Base-by-base conservation (phyloP, 2,113 vertebrate genomes). In the Phasianus colchicus region DNA sequence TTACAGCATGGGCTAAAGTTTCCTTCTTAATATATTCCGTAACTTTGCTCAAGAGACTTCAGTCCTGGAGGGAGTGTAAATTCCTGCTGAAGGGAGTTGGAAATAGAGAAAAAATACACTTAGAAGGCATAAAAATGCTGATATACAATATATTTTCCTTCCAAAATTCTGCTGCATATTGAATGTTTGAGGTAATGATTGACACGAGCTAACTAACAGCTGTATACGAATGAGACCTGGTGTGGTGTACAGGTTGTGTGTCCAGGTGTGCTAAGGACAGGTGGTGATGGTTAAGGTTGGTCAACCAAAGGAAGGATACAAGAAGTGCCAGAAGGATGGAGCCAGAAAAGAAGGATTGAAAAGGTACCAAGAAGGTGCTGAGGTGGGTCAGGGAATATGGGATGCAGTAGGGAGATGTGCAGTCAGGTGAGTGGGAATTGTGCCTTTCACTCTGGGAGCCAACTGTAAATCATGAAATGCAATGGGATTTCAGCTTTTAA, bases 1-100 rank as follows among this genome's bases (percentile, higher is more conserved):
- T 92, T 94, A 8, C 11, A 90, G 27, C 45, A 21, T 0, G 52
- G 86, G 80, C 90, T 80, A 77, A 95, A 88, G 60, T 67, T 88
- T 64, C 71, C 43, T 45, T 70, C 38, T 84, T 34, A 55, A 54
- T 72, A 52, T 32, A 3, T n/a, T 12, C 27, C 63, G 5, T 14
- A 79, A 22, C 13, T 81, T 77, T 58, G 25, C 79, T 76, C 76
- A 77, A n/a, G 76, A 67, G 69, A 54, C 30, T 71, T 71, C 21
- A 32, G 9, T 81, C 83, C 69, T 45, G 67, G 67, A 50, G n/a
- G 58, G 74, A 82, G 14, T 69, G 3, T 9, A 36, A 16, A 14
- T 50, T 87, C 73, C 79, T 79, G 61, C 17, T 81, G 14, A 45
- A 66, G 32, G 57, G 60, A 42, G 15, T 63, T 32, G 47, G 42